Base-by-base conservation (phyloP, 2,113 vertebrate genomes). In the Solea senegalensis region DNA sequence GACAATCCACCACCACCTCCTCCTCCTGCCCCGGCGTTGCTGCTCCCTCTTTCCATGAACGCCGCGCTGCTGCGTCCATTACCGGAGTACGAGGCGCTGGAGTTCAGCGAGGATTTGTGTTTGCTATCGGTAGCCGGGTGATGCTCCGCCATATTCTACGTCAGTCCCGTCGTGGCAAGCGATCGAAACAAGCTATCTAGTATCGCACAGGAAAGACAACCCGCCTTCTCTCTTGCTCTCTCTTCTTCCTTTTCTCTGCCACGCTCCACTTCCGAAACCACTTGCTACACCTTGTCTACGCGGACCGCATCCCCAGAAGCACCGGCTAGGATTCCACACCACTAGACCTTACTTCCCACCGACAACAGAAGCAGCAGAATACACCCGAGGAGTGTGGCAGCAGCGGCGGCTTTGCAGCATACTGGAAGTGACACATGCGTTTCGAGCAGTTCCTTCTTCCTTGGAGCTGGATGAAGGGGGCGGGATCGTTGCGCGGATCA, bases 71-170 rank as follows among this genome's bases (percentile, higher is more conserved):
- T 90, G 68, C 95, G 90, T 43, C 93, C 93, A 84, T 94, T 95
- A 54, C 94, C 94, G 49, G 93, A 94, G 81, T 94, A 91, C 82
- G 94, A 91, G 64, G 92, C 90, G 85, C 94, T 93, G 72, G 93
- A 90, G 86, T 89, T 93, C 80, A 94, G 80, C 71, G 88, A 87
- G 78, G 94, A 92, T 91, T 95, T 96, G 92, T 96, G 95, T 94
- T 95, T 97, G 92, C 77, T 92, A 67, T 96, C 96, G 79, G 94
- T 88, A 89, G 91, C 94, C 89, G 95, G 94, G 88, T 95, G 94
- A 93, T 96, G 95, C 91, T 97, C 96, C 95, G 95, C 95, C 96
- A 96, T 96, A 92, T 97, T 97, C 92, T 91, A 71, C 70, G 90
- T 80, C 86, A 86, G 74, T 80, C 89, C 84, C 8, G 72, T 83